Evolutionary conservation across 2,797 vertebrate genomes (phyloP).

Genomic region (Cetoscarus ocellatus): DNA sequence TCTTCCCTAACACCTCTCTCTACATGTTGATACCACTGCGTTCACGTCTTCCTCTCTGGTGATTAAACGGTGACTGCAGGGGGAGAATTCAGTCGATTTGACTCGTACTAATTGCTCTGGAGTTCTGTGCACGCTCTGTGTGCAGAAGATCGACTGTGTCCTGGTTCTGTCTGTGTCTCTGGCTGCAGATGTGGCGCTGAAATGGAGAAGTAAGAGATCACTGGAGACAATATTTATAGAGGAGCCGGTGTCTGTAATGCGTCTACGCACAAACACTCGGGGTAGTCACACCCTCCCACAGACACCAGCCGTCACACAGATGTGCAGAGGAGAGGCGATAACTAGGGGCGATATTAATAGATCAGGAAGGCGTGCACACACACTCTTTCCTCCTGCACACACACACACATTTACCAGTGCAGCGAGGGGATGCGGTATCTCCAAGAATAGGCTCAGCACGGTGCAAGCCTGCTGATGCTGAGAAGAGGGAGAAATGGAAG

Average conservation of each 20-base stretch:
- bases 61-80: conserved; percentile 30
- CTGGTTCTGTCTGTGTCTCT: conserved; percentile 60
- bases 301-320: conserved; percentile 71
- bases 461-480: conserved; percentile 46
- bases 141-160: conserved; percentile 30
- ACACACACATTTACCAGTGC: conserved; percentile 39
- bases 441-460: conserved; percentile 76
- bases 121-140: conserved; percentile 27
- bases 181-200: conserved; percentile 72
- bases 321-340: conserved; percentile 76
- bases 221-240: conserved; percentile 75
- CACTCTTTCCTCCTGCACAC: conserved; percentile 6
- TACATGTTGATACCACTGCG: neutral
- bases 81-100: conserved; percentile 27
- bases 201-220: conserved; percentile 61
- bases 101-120: conserved; percentile 47
- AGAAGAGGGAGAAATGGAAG: conserved; percentile 49
- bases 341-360: conserved; percentile 77
- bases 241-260: conserved; percentile 52
- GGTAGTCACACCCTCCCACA: conserved; percentile 66
- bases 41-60: conserved; percentile 15
- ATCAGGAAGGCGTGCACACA: conserved; percentile 45
- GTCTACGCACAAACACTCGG: conserved; percentile 19
- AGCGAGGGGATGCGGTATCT: conserved; percentile 63
- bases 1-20: conserved; percentile 11